Percentiles rank a stretch among this genome's conserved stretches.
Evolutionary conservation across 2,797 vertebrate species (phyloP).

Genomic region (Crocidura indochinensis): DNA sequence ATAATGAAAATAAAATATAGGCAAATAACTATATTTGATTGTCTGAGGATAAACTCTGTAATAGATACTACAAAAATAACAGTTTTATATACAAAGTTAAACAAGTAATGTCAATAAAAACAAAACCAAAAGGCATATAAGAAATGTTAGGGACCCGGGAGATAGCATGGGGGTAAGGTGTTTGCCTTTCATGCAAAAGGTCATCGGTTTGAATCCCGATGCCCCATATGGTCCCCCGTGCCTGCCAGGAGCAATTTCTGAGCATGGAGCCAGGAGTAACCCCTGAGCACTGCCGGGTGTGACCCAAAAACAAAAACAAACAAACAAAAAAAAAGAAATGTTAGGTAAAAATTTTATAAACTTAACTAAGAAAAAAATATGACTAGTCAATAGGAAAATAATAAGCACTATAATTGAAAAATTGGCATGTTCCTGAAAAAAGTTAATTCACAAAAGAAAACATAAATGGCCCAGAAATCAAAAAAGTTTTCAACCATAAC

Average conservation of each 20-base stretch:
- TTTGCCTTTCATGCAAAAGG: too few species aligned
- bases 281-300: too few species aligned
- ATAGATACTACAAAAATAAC: neutral
- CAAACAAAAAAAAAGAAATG: too few species aligned
- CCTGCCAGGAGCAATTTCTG: too few species aligned
- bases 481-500: conserved; percentile 23
- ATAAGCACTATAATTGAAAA: neutral
- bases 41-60: conserved; percentile 39
- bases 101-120: neutral
- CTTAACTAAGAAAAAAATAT: conserved; percentile 15
- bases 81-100: conserved; percentile 33
- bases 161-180: too few species aligned
- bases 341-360: conserved; percentile 4
- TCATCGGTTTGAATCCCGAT: too few species aligned
- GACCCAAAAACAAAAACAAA: too few species aligned
- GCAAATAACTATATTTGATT: neutral
- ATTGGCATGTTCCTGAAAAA: conserved; percentile 9
- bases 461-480: neutral
- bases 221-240: too few species aligned
- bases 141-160: neutral
- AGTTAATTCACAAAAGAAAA: conserved; percentile 41
- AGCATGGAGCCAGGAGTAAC: too few species aligned
- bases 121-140: conserved; percentile 54
- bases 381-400: neutral
- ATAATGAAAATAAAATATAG: too few species aligned